Evolutionary conservation across 2,113 vertebrate genomes (phyloP), one percentile per base, ranked within the genome.

Genomic region (Lonchura striata): DNA sequence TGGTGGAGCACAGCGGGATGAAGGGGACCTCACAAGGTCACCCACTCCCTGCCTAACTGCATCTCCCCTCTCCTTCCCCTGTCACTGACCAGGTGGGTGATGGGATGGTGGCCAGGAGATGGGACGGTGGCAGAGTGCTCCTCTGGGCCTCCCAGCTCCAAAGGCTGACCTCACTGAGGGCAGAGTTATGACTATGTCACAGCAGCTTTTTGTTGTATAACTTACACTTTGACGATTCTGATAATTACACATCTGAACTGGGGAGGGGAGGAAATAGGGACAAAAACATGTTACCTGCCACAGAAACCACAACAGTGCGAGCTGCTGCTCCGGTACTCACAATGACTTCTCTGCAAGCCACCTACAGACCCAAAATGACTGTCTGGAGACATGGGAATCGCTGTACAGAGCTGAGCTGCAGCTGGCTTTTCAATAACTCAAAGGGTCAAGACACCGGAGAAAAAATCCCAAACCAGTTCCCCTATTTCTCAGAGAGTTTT

Each of bases 401-500:
- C 87, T 27, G 42, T 4, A 10, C 6, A 15, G 82, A 37, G 31
- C 65, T 78, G 70, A 82, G 63, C 66, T 33, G 75, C 91, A 94
- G 70, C 61, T 82, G 77, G 63, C 79, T 89, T 86, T 70, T 52
- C 49, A 75, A 20, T 82, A 93, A 72, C 54, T 85, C 71, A 44
- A 22, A 60, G 82, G 85, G 85, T 88, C 90, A 78, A 68, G 63
- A 63, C 65, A 76, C 1, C 0, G 2, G 57, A 72, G 37, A 25
- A 75, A 68, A 92, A 92, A 42, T 9, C 74, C 41, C 68, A 41
- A 52, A 47, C 44, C 78, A 22, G 18, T 52, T 84, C 61, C 56
- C 56, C 41, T 27, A 18, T 84, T 92, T 82, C 74, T 74, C 69
- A 35, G 66, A 41, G 69, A 90, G 82, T 88, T 96, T 60, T 11